phyloP scores from a whole-genome alignment of 2,888 invertebrate species.

The Cartodere bifasciata region DNA sequence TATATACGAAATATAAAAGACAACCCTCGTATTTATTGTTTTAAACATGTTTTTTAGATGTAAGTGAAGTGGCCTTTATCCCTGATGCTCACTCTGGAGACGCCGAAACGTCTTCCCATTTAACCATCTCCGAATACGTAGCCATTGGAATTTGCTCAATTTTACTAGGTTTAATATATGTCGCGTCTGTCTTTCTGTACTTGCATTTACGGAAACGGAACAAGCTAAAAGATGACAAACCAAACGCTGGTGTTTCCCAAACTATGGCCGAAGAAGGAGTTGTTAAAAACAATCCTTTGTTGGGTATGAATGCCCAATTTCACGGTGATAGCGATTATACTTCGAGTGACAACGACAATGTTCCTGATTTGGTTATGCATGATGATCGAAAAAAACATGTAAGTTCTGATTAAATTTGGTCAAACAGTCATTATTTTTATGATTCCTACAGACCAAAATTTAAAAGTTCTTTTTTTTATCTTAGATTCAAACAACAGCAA shows the following conservation, averaged over 20 bases:
- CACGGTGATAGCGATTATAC: conserved; percentile 41
- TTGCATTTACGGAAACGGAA: conserved; percentile 61
- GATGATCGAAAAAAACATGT: conserved; percentile 8
- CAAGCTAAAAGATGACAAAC: conserved; percentile 19
- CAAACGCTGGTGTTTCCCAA: conserved; percentile 19
- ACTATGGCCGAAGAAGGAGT: conserved; percentile 49
- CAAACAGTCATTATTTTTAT: not conserved
- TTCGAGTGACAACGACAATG: conserved; percentile 52
- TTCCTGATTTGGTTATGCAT: conserved; percentile 32
- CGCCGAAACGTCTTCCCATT: conserved; percentile 43
- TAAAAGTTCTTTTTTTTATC: conserved; percentile 12
- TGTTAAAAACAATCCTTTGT: conserved; percentile 65
- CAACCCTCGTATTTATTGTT: conserved; percentile 2
- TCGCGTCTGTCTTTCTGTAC: conserved; percentile 74
- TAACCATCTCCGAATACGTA: conserved; percentile 65
- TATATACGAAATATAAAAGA: not conserved
- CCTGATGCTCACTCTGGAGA: conserved; percentile 47
- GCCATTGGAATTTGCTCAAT: conserved; percentile 75
- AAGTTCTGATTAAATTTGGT: not conserved
- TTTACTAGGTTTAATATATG: conserved; percentile 75
- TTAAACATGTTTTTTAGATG: conserved; percentile 54
- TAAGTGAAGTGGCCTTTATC: conserved; percentile 68
- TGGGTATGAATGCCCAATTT: conserved; percentile 24
- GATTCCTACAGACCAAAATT: not conserved
- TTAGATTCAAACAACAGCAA: conserved; percentile 49